phyloP scores from a whole-genome alignment of 2,113 vertebrate genomes.

The Thinocorus orbignyianus region DNA sequence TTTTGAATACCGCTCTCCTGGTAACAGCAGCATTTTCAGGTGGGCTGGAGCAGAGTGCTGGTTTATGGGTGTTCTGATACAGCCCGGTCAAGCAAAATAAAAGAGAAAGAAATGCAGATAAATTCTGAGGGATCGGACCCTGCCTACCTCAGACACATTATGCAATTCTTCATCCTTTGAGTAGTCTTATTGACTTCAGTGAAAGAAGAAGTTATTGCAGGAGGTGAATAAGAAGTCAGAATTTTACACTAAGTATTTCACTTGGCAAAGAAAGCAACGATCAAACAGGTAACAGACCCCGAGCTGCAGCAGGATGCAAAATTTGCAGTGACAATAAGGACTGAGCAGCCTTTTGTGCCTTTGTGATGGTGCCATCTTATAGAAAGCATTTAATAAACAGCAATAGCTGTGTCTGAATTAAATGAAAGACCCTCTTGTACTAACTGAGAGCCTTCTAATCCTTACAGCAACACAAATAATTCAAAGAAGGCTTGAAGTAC shows the following conservation, averaged over 20 bases:
- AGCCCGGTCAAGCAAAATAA: background rate
- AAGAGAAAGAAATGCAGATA: background rate
- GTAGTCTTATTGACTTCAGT: background rate
- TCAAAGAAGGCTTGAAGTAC: constrained; percentile 43
- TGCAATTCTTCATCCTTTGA: background rate
- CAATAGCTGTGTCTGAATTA: background rate
- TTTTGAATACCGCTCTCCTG: background rate
- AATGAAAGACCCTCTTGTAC: background rate
- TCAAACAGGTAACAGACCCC: background rate
- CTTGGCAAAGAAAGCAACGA: background rate
- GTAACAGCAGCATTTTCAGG: background rate
- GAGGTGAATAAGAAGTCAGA: background rate
- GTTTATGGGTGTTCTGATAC: background rate
- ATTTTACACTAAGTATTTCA: constrained; percentile 12
- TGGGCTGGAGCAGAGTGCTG: background rate
- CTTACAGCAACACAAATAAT: background rate
- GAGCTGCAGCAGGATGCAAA: background rate
- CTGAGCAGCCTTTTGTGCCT: background rate
- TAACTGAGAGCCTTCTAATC: background rate
- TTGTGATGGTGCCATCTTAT: background rate
- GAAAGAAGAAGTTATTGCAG: background rate
- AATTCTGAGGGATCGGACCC: background rate
- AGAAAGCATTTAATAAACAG: constrained; percentile 22
- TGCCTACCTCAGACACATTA: background rate
- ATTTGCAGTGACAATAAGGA: background rate